A percentile compares a stretch with the other conserved stretches of the same genome.
Conservation (phyloP, 2,888 invertebrate genomes). For the Microplitis manilae region DNA sequence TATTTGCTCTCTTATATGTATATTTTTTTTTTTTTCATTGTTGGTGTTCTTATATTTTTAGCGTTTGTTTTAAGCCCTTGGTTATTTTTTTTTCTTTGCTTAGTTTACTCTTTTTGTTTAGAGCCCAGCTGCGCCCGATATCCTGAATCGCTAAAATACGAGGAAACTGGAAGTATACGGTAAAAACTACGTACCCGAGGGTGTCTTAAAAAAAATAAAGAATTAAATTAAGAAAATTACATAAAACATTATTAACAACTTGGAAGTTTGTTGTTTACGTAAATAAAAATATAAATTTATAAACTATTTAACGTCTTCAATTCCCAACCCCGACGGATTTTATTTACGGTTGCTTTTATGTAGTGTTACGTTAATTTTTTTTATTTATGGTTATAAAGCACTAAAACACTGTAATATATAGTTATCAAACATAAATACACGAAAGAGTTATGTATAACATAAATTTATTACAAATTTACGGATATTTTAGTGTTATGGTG, state of each 20-base stretch:
- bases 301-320: too few relatives aligned
- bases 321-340: too few relatives aligned
- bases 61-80: background rate
- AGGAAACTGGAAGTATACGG: background rate
- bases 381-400: too few relatives aligned
- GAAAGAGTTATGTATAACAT: too few relatives aligned
- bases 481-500: too few relatives aligned
- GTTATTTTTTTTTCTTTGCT: background rate
- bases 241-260: conserved; percentile 22
- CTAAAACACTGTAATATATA: too few relatives aligned
- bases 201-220: conserved; percentile 20
- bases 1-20: background rate
- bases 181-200: conserved; percentile 42
- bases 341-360: too few relatives aligned
- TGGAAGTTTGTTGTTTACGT: conserved; percentile 1
- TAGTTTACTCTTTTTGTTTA: conserved; percentile 8
- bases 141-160: background rate
- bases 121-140: conserved; percentile 33
- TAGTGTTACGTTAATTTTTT: too few relatives aligned
- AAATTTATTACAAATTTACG: too few relatives aligned
- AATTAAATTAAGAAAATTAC: background rate
- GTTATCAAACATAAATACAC: too few relatives aligned
- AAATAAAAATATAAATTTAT: too few relatives aligned
- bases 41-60: background rate
- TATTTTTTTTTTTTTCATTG: conserved; percentile 2